A percentile compares a stretch with the other conserved stretches of the same genome.
phyloP scores from a whole-genome alignment of 1,140 invertebrate genomes.

The Drosophila busckii region DNA sequence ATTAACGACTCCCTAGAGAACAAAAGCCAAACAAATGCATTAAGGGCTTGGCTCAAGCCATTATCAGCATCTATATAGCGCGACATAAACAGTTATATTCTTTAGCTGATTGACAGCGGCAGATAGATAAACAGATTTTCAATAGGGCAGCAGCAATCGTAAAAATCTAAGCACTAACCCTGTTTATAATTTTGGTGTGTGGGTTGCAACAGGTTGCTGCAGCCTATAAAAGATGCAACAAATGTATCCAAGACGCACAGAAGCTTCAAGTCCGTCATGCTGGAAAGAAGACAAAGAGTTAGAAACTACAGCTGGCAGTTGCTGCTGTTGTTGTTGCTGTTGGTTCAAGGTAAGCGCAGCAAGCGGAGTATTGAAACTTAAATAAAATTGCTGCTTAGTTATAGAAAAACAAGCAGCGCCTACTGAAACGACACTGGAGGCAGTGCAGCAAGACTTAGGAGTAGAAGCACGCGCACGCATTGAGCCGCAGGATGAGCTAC shows the following conservation, averaged over 20 bases:
- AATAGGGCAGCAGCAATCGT: slow-evolving; percentile 36
- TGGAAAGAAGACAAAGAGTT: slow-evolving; percentile 18
- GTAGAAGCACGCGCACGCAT: slow-evolving; percentile 34
- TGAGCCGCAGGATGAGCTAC: slow-evolving; percentile 22
- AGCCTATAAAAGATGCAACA: slow-evolving; percentile 51
- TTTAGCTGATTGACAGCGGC: slow-evolving; percentile 43
- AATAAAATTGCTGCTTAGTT: too few relatives aligned
- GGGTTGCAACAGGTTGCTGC: slow-evolving; percentile 29
- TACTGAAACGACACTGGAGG: slow-evolving; percentile 12
- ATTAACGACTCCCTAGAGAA: slow-evolving; percentile 3
- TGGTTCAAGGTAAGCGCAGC: slow-evolving; percentile 34
- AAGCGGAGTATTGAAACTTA: too few relatives aligned
- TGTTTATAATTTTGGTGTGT: slow-evolving; percentile 50
- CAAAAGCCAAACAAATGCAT: neutral
- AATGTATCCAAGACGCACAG: slow-evolving; percentile 31
- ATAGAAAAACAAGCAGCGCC: slow-evolving; percentile 18
- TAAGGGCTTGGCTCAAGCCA: neutral
- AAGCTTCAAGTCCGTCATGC: slow-evolving; percentile 51
- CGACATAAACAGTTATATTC: slow-evolving; percentile 34
- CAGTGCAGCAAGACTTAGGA: too few relatives aligned
- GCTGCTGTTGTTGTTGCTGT: slow-evolving; percentile 34
- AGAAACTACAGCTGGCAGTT: neutral
- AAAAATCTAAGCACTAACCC: slow-evolving; percentile 34
- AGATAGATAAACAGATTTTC: slow-evolving; percentile 32
- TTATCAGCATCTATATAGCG: slow-evolving; percentile 3